Conservation (phyloP, 1,140 invertebrate genomes). For the Lasaia peninsularis region DNA sequence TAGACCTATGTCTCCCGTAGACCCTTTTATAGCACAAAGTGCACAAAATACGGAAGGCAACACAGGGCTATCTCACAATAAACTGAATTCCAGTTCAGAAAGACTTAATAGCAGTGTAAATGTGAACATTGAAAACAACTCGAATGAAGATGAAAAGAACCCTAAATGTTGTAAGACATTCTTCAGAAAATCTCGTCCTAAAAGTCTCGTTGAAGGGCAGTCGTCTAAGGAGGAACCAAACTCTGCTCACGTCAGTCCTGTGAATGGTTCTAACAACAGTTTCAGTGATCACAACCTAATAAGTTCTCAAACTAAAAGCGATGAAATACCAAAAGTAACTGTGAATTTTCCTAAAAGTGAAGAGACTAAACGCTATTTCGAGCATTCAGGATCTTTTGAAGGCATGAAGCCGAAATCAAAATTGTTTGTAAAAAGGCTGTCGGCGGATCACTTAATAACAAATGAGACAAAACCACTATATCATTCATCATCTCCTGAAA, state of each 20-base stretch:
- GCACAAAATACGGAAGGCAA: slow-evolving; percentile 44
- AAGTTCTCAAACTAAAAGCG: slow-evolving; percentile 54
- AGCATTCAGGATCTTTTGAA: slow-evolving; percentile 69
- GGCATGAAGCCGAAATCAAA: slow-evolving; percentile 65
- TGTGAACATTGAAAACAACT: slow-evolving; percentile 33
- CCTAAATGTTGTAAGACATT: slow-evolving; percentile 64
- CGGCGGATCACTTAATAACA: slow-evolving; percentile 69
- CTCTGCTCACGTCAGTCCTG: slow-evolving; percentile 53
- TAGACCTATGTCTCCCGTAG: slow-evolving; percentile 64
- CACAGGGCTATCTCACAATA: slow-evolving; percentile 35
- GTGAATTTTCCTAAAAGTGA: slow-evolving; percentile 62
- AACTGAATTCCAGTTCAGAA: slow-evolving; percentile 41
- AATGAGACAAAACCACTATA: slow-evolving; percentile 61
- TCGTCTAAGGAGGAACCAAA: slow-evolving; percentile 44
- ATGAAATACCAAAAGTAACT: slow-evolving; percentile 62
- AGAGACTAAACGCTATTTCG: slow-evolving; percentile 58
- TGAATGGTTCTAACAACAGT: slow-evolving; percentile 58
- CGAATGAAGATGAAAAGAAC: slow-evolving; percentile 54
- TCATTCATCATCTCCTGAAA: slow-evolving; percentile 63
- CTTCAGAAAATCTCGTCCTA: slow-evolving; percentile 62
- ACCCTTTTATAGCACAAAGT: slow-evolving; percentile 67
- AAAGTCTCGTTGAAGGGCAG: slow-evolving; percentile 54
- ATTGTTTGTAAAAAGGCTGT: slow-evolving; percentile 68
- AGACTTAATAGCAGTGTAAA: slow-evolving; percentile 34
- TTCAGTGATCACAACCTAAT: slow-evolving; percentile 52